Evolutionary conservation across 1,140 invertebrate genomes (phyloP).

Genomic region (Sipha flava): DNA sequence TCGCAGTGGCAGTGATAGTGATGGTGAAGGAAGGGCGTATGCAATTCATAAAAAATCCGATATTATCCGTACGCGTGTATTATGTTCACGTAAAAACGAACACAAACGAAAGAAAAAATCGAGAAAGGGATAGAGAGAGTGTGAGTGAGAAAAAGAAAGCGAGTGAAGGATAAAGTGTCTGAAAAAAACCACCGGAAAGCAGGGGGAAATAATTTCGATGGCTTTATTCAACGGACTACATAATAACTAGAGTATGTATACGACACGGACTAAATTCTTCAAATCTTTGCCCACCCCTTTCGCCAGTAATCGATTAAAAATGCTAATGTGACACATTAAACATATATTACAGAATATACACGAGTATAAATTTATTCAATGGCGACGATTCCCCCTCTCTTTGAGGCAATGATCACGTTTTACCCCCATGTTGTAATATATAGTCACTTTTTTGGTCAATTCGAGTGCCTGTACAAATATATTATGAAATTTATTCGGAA

Average conservation of each 20-base stretch:
- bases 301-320: not conserved
- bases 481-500: too few species aligned
- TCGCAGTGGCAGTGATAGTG: not conserved
- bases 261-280: not conserved
- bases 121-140: not conserved
- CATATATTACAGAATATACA: too few species aligned
- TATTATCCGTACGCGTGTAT: not conserved
- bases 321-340: not conserved
- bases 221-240: not conserved
- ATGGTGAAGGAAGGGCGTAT: too few species aligned
- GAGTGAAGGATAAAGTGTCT: too few species aligned
- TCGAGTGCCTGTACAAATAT: too few species aligned
- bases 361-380: too few species aligned
- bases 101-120: not conserved
- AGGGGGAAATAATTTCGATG: not conserved
- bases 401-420: too few species aligned
- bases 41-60: not conserved
- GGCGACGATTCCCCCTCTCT: too few species aligned
- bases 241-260: not conserved
- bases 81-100: too few species aligned
- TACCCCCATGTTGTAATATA: too few species aligned
- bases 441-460: too few species aligned
- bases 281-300: not conserved
- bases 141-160: not conserved
- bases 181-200: not conserved